Base-by-base conservation (phyloP, 2,888 invertebrate species). In the Tetragonula carbonaria region DNA sequence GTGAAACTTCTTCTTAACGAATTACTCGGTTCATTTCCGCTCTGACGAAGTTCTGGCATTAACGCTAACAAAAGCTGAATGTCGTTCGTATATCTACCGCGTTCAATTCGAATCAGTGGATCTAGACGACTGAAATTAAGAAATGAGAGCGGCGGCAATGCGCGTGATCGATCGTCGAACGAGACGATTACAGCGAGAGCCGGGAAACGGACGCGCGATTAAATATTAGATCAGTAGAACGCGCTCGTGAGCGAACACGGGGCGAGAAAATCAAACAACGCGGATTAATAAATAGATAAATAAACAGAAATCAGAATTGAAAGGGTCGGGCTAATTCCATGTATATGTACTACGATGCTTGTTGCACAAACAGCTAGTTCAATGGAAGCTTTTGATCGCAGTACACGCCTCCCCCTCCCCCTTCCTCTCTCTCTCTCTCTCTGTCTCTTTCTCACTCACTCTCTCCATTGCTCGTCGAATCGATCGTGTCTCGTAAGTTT, bases 401-500 rank as follows among this genome's bases (percentile, higher is more conserved):
- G 5, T n/a, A 45, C 45, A 45, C 45, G 45, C 45, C n/a, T 57
- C 2, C 13, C 5, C 11, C 55, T 13, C 0, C 6, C 57, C 13
- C 13, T 57, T 4, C 1, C 45, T 45, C 45, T 45, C 45, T 45
- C 45, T 45, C n/a, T 57, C 13, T 55, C 4, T 28, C 1, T 28
- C 28, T 28, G 28, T 57, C 57, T 57, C 4, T n/a, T 13, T 13
- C 13, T n/a, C n/a, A 0, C 38, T 38, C 6, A 6, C 6, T 8
- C 8, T 38, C 38, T 4, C 57, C 28, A 28, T 28, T 28, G n/a
- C n/a, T 57, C 57, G 11, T 57, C 11, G n/a, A 5, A 57, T 57
- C n/a, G n/a, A 57, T n/a, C n/a, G n/a, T n/a, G n/a, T n/a, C 57
- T 59, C 23, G 57, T n/a, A 59, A 59, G 57, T 59, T 59, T n/a